Evolutionary conservation across 1,140 invertebrate species (phyloP).

Genomic region (Scaptodrosophila lebanonensis): DNA sequence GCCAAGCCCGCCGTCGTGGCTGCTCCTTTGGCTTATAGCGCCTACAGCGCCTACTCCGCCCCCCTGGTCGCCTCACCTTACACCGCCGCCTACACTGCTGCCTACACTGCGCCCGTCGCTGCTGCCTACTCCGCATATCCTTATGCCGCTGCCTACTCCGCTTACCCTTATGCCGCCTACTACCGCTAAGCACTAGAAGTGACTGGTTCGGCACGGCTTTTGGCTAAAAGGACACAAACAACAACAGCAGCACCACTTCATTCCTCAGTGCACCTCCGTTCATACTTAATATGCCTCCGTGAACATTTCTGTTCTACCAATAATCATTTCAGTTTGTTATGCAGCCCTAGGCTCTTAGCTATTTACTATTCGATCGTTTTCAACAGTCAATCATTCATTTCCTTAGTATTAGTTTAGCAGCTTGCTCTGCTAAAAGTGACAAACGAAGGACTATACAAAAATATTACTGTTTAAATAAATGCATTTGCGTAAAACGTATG

Average conservation of each 20-base stretch:
- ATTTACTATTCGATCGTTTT: constrained; percentile 2
- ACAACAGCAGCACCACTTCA: constrained; percentile 4
- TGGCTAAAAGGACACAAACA: constrained; percentile 7
- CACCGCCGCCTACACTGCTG: constrained; percentile 49
- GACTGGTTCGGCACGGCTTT: background rate
- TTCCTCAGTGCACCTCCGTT: background rate
- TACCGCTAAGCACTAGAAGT: constrained; percentile 43
- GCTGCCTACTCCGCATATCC: constrained; percentile 64
- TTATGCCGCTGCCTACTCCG: constrained; percentile 63
- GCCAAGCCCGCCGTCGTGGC: constrained; percentile 66
- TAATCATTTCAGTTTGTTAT: too few relatives aligned
- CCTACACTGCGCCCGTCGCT: constrained; percentile 47
- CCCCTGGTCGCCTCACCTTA: constrained; percentile 56
- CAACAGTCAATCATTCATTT: constrained; percentile 1
- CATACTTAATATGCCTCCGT: background rate
- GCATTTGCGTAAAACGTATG: constrained; percentile 62
- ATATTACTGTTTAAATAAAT: constrained; percentile 51
- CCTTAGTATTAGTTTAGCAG: constrained; percentile 35
- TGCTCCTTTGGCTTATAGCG: constrained; percentile 70
- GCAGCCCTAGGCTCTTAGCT: background rate
- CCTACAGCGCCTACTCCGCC: constrained; percentile 78
- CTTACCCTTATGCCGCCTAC: constrained; percentile 65
- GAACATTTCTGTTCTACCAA: background rate
- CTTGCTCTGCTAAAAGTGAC: constrained; percentile 13
- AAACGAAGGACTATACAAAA: constrained; percentile 18